These are phyloP conservation scores for Mellivora capensis DNA, from an alignment of 2,113 vertebrate species.

Conservation along the genomic window DNA sequence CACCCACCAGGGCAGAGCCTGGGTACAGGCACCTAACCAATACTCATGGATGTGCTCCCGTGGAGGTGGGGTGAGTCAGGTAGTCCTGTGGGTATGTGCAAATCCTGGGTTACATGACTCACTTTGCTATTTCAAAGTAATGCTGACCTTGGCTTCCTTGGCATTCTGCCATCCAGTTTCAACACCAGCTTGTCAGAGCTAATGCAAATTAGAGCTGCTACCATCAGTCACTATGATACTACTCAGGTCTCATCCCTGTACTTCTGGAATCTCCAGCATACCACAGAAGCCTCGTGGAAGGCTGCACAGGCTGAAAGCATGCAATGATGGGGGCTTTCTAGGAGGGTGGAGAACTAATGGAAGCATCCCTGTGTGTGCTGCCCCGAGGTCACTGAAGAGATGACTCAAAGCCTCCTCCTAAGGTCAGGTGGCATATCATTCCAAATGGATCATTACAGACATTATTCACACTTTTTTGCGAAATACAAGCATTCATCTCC, in stretches of 20 bases:
- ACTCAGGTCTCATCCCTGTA: background rate
- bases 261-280: constrained; percentile 11
- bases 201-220: constrained; percentile 3
- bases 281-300: background rate
- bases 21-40: background rate
- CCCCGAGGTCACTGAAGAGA: background rate
- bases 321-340: background rate
- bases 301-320: background rate
- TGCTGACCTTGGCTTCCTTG: constrained; percentile 57
- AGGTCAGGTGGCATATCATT: background rate
- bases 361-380: background rate
- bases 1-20: background rate
- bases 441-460: background rate
- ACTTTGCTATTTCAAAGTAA: background rate
- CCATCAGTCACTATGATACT: background rate
- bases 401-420: background rate
- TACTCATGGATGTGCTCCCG: accelerated
- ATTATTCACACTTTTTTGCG: background rate
- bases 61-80: background rate
- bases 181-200: constrained; percentile 48
- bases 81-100: background rate
- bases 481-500: background rate
- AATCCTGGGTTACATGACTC: constrained; percentile 23
- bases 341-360: background rate
- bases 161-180: constrained; percentile 47